Conservation (phyloP, 1,140 invertebrate genomes). For the Melitaea cinxia region DNA sequence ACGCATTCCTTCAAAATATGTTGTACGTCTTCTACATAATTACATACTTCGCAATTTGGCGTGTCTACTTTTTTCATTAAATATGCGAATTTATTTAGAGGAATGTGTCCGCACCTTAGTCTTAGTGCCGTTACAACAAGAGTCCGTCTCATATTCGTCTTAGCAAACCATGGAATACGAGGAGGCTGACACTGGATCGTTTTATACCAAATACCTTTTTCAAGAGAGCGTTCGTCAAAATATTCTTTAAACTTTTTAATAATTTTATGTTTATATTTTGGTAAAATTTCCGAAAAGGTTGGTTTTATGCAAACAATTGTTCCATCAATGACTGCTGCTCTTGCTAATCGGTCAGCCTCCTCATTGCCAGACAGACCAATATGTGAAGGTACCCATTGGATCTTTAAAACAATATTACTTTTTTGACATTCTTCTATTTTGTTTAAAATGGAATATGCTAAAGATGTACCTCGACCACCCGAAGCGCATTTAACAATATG, state of each 20-base stretch:
- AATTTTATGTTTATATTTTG: neutral
- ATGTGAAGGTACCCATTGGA: neutral
- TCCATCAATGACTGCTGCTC: neutral
- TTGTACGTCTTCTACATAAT: too few species aligned
- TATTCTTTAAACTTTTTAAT: neutral
- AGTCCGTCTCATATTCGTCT: too few species aligned
- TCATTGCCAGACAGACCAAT: neutral
- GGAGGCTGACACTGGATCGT: neutral
- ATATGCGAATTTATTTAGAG: too few species aligned
- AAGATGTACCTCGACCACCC: neutral
- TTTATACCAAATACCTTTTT: slow-evolving; percentile 4
- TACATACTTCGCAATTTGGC: too few species aligned
- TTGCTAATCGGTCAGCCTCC: neutral
- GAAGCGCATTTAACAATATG: neutral
- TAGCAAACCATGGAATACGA: neutral
- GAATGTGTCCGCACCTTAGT: too few species aligned
- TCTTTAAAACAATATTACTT: neutral
- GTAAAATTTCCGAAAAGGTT: neutral
- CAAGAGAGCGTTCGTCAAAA: neutral
- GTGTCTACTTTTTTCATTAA: too few species aligned
- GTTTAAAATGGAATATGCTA: neutral
- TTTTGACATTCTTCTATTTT: neutral
- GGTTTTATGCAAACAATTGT: neutral
- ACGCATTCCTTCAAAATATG: too few species aligned
- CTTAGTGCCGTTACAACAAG: too few species aligned